Percentiles rank a stretch among this genome's conserved stretches.
These are phyloP conservation scores for Spinus pinus DNA, from an alignment of 2,797 vertebrate species.

Conservation along the genomic window DNA sequence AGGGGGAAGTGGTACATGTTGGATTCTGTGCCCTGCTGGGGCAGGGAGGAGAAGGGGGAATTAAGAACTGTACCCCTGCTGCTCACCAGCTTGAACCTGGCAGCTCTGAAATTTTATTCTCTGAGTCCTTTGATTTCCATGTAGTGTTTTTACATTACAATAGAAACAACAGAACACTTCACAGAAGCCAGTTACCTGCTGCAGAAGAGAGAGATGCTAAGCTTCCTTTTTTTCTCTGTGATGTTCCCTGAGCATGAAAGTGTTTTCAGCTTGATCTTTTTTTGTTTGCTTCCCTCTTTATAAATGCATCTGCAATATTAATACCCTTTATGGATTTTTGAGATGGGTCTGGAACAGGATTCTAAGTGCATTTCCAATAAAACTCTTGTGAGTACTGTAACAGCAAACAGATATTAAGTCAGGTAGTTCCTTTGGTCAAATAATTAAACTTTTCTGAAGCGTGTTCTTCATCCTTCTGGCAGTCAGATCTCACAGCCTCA, in stretches of 20 bases:
- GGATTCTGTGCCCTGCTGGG: background rate
- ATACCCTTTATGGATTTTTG: background rate
- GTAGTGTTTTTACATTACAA: slow-evolving; percentile 26
- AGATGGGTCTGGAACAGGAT: background rate
- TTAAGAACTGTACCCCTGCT: background rate
- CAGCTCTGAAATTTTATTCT: background rate
- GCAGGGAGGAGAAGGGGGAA: background rate
- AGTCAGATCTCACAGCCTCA: background rate
- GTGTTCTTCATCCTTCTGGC: background rate
- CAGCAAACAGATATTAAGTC: background rate
- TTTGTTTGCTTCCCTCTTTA: background rate
- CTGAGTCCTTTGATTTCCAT: background rate
- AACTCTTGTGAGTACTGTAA: background rate
- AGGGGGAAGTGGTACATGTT: background rate
- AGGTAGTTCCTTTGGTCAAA: background rate
- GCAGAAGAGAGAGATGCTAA: slow-evolving; percentile 11
- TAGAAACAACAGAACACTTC: slow-evolving; percentile 45
- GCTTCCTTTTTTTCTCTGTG: background rate
- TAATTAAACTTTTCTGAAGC: background rate
- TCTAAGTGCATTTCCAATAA: background rate
- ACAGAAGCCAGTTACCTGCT: slow-evolving; percentile 1
- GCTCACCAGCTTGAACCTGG: background rate
- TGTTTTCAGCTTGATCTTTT: background rate
- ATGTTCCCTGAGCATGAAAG: slow-evolving; percentile 35
- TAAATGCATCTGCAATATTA: background rate